Evolutionary conservation across 2,888 invertebrate genomes (phyloP).

Genomic region (Chorisops tibialis): DNA sequence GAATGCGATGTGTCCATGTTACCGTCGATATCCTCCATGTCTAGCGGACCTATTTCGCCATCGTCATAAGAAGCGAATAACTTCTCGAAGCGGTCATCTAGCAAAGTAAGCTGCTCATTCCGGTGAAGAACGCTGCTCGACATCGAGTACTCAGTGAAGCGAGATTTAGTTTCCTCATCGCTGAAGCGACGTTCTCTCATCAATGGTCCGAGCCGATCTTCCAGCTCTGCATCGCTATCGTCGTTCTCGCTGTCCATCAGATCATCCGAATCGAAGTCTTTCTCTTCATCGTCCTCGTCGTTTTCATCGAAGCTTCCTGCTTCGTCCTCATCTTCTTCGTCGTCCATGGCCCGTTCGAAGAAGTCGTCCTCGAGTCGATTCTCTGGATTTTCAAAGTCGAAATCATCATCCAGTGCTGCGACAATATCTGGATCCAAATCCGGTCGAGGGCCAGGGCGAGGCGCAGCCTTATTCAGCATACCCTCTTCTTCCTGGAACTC

Average conservation of each 20-base stretch:
- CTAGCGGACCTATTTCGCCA: slow-evolving; percentile 83
- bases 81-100: slow-evolving; percentile 88
- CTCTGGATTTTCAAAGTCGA: slow-evolving; percentile 77
- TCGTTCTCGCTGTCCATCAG: slow-evolving; percentile 51
- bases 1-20: slow-evolving; percentile 56
- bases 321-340: slow-evolving; percentile 35
- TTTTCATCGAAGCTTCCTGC: slow-evolving; percentile 34
- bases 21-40: slow-evolving; percentile 84
- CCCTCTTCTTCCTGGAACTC: slow-evolving; percentile 81
- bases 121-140: slow-evolving; percentile 84
- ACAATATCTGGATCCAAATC: slow-evolving; percentile 90
- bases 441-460: slow-evolving; percentile 57
- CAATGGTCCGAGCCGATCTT: slow-evolving; percentile 52
- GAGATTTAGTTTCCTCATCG: slow-evolving; percentile 77
- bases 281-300: slow-evolving; percentile 36
- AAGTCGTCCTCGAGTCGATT: slow-evolving; percentile 92
- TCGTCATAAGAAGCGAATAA: slow-evolving; percentile 83
- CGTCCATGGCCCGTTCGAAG: slow-evolving; percentile 65
- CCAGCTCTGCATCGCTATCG: slow-evolving; percentile 41
- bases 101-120: slow-evolving; percentile 73
- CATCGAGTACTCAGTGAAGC: slow-evolving; percentile 92
- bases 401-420: slow-evolving; percentile 91
- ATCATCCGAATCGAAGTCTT: slow-evolving; percentile 42
- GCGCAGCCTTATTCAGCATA: slow-evolving; percentile 50
- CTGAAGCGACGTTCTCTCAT: slow-evolving; percentile 50